Conservation (phyloP, 2,797 vertebrate genomes). For the Odontamblyopus rebecca region DNA sequence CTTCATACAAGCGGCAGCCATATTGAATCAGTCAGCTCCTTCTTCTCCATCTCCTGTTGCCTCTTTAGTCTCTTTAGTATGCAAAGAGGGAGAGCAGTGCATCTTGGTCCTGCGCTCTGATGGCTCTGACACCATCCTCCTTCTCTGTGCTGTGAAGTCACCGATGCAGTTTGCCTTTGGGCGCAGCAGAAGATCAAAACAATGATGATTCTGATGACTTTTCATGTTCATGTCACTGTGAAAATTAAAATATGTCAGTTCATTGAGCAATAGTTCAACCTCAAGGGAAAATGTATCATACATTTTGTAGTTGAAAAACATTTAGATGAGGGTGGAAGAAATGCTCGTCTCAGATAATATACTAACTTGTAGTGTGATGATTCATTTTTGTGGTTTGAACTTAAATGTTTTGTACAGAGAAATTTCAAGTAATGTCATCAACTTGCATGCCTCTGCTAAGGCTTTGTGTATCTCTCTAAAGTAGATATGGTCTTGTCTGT, state of each 20-base stretch:
- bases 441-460: neutral
- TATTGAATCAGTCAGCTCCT: constrained; percentile 25
- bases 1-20: constrained; percentile 2
- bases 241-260: constrained; percentile 20
- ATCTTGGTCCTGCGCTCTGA: constrained; percentile 26
- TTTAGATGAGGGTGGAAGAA: constrained; percentile 1
- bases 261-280: constrained; percentile 15
- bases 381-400: neutral
- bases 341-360: neutral
- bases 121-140: constrained; percentile 21
- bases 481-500: neutral
- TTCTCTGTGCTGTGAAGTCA: constrained; percentile 10
- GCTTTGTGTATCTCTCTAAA: neutral
- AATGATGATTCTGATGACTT: constrained; percentile 2
- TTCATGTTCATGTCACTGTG: constrained; percentile 8
- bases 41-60: constrained; percentile 14
- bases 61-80: constrained; percentile 39
- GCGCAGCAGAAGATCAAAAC: constrained; percentile 6
- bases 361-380: neutral
- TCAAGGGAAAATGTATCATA: constrained; percentile 4
- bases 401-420: neutral
- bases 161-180: constrained; percentile 3
- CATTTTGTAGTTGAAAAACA: constrained; percentile 9
- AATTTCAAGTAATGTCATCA: neutral
- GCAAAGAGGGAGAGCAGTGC: constrained; percentile 30